These are phyloP conservation scores for Anabas testudineus DNA, from an alignment of 2,797 vertebrate species.

Conservation along the genomic window DNA sequence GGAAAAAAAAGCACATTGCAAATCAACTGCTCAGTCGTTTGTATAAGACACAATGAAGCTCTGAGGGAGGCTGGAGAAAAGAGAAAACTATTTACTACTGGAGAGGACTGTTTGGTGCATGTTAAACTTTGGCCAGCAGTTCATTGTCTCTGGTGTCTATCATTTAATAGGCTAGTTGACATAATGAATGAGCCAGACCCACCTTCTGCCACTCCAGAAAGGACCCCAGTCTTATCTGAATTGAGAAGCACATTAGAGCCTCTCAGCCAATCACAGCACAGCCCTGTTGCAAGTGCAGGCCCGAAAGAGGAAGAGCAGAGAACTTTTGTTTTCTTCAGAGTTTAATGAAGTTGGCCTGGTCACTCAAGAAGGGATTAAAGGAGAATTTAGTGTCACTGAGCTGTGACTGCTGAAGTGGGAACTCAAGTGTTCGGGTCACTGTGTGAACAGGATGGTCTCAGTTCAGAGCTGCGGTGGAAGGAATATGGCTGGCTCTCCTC, in stretches of 20 bases:
- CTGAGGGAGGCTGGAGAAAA: constrained; percentile 69
- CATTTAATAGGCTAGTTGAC: constrained; percentile 89
- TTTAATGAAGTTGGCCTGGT: constrained; percentile 87
- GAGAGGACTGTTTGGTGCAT: constrained; percentile 82
- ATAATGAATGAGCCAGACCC: constrained; percentile 93
- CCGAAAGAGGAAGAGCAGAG: constrained; percentile 77
- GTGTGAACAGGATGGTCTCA: constrained; percentile 73
- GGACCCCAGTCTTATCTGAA: constrained; percentile 84
- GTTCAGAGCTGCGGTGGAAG: constrained; percentile 73
- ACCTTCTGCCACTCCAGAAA: constrained; percentile 90
- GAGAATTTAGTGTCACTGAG: constrained; percentile 72
- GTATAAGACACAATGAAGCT: constrained; percentile 68
- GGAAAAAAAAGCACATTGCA: constrained; percentile 41
- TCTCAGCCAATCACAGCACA: constrained; percentile 79
- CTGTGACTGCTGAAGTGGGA: constrained; percentile 71
- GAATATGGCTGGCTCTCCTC: constrained; percentile 87
- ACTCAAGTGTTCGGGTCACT: constrained; percentile 62
- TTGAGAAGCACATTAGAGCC: constrained; percentile 81
- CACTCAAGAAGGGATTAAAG: constrained; percentile 77
- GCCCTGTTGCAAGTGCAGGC: constrained; percentile 70
- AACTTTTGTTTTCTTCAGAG: constrained; percentile 82
- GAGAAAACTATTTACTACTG: constrained; percentile 84
- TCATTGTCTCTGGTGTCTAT: constrained; percentile 91
- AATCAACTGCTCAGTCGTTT: constrained; percentile 61
- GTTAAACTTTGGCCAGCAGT: constrained; percentile 86